Evolutionary conservation across 1,140 invertebrate species (phyloP).

Genomic region (Theocolax elegans): DNA sequence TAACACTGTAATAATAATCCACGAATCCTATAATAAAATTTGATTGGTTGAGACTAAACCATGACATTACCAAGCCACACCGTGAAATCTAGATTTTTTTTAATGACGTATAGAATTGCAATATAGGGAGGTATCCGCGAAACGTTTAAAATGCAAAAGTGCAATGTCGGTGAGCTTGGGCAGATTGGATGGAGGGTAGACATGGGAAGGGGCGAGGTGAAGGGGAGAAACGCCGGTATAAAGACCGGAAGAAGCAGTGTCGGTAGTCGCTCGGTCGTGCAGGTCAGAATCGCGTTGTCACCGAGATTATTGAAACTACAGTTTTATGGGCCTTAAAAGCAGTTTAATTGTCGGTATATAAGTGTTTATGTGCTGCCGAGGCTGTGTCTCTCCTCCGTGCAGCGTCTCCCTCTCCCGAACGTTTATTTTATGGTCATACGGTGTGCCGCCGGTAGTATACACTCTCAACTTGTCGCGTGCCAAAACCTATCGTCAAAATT

Average conservation of each 20-base stretch:
- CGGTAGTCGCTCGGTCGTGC: conserved; percentile 26
- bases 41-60: too few relatives aligned
- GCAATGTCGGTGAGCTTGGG: too few relatives aligned
- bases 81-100: too few relatives aligned
- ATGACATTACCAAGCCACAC: too few relatives aligned
- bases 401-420: conserved; percentile 57
- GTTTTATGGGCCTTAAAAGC: conserved; percentile 69
- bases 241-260: conserved; percentile 41
- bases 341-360: conserved; percentile 70
- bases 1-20: too few relatives aligned
- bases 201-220: too few relatives aligned
- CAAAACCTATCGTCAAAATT: conserved; percentile 57
- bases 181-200: too few relatives aligned
- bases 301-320: conserved; percentile 70
- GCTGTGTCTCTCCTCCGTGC: conserved; percentile 49
- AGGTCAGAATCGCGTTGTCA: conserved; percentile 67
- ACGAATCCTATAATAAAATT: too few relatives aligned
- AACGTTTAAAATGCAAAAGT: too few relatives aligned
- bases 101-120: too few relatives aligned
- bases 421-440: conserved; percentile 69
- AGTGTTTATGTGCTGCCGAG: conserved; percentile 67
- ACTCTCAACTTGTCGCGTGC: conserved; percentile 65
- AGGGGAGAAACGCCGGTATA: too few relatives aligned
- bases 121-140: too few relatives aligned
- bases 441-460: conserved; percentile 48